A percentile compares a stretch with the other conserved stretches of the same genome.
Conservation (phyloP, 2,888 invertebrate species). For the Zygaena filipendulae region DNA sequence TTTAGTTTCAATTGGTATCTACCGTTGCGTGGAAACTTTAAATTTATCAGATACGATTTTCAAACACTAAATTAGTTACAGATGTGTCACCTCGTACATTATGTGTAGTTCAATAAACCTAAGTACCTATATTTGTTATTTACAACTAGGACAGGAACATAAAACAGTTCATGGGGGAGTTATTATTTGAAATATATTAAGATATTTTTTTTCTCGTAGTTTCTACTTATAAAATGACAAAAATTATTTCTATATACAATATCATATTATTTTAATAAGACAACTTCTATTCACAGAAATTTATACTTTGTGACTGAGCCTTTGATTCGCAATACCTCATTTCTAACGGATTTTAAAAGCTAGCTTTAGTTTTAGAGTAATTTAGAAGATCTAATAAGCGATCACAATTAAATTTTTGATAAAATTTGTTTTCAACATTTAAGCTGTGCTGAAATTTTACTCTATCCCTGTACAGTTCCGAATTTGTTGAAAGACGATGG, state of each 20-base stretch:
- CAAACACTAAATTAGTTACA: no score
- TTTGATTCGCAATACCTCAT: no score
- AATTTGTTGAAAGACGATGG: conserved; percentile 48
- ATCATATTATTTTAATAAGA: no score
- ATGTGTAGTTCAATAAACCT: conserved; percentile 24
- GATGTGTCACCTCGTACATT: no score
- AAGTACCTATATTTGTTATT: conserved; percentile 39
- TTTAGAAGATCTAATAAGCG: conserved; percentile 32
- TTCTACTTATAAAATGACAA: conserved; percentile 36
- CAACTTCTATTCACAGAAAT: conserved; percentile 45
- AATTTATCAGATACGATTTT: no score
- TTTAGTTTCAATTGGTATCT: conserved; percentile 43
- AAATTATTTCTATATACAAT: conserved; percentile 53
- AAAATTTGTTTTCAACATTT: no score
- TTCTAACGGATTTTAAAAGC: no score
- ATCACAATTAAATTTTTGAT: no score
- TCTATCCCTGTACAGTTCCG: conserved; percentile 67
- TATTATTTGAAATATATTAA: conserved; percentile 57
- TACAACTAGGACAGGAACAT: conserved; percentile 66
- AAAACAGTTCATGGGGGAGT: conserved; percentile 61
- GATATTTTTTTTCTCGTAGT: conserved; percentile 47
- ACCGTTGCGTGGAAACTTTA: conserved; percentile 36
- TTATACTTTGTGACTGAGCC: conserved; percentile 48
- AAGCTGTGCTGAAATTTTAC: conserved; percentile 22
- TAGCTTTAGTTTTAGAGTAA: no score